Percentiles rank a stretch among this genome's conserved stretches.
Conservation (phyloP, 2,113 vertebrate species). For the Pachycephala philippinensis region DNA sequence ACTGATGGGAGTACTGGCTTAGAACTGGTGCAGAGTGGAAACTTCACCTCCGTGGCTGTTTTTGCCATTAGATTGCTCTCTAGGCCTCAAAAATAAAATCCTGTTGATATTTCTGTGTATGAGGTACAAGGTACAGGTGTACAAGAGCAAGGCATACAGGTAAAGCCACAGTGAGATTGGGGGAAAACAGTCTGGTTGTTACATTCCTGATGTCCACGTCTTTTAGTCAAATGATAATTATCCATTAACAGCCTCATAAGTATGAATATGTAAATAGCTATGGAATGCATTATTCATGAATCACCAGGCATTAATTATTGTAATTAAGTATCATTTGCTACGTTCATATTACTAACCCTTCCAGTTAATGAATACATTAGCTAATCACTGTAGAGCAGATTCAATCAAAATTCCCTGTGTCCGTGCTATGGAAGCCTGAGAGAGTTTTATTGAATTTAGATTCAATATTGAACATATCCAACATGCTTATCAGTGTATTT, state of each 20-base stretch:
- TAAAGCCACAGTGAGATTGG: not conserved
- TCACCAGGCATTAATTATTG: slow-evolving; percentile 62
- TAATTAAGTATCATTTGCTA: slow-evolving; percentile 63
- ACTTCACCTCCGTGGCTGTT: not conserved
- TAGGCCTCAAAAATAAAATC: not conserved
- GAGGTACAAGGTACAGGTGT: not conserved
- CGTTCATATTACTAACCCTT: slow-evolving; percentile 41
- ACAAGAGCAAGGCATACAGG: not conserved
- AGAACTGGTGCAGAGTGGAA: not conserved
- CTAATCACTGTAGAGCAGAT: slow-evolving; percentile 21
- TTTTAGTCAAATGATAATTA: slow-evolving; percentile 51
- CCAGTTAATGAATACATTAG: slow-evolving; percentile 59
- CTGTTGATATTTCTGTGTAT: not conserved
- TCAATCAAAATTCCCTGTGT: slow-evolving; percentile 10
- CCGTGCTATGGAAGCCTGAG: slow-evolving; percentile 5
- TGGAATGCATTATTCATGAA: slow-evolving; percentile 62
- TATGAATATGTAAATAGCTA: slow-evolving; percentile 57
- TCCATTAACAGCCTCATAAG: slow-evolving; percentile 13
- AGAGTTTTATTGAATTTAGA: slow-evolving; percentile 35
- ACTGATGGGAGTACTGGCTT: not conserved
- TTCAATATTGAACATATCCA: slow-evolving; percentile 33
- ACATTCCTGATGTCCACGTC: not conserved
- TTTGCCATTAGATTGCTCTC: not conserved
- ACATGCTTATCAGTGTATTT: slow-evolving; percentile 40
- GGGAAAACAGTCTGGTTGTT: not conserved